These are phyloP conservation scores for Myotis daubentonii DNA, from an alignment of 2,797 vertebrate species.

Conservation along the genomic window DNA sequence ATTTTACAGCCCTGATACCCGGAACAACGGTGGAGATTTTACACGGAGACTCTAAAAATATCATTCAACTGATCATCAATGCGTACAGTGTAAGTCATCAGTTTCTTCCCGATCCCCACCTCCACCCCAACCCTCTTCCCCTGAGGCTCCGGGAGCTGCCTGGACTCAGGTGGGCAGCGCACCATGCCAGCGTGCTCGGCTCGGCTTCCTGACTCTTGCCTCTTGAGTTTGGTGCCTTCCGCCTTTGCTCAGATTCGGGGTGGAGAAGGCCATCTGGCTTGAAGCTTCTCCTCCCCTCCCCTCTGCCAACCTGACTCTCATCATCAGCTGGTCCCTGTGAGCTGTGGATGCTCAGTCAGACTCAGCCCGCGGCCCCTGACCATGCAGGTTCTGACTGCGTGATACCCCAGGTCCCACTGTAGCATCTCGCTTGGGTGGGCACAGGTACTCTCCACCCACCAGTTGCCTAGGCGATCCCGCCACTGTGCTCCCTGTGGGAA, in stretches of 20 bases:
- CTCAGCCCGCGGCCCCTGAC: background rate
- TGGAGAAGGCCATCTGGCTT: background rate
- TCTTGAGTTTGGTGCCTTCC: background rate
- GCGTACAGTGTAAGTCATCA: conserved; percentile 94
- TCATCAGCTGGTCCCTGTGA: background rate
- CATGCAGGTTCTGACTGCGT: background rate
- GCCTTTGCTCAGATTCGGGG: background rate
- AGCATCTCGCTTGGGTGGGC: rapidly evolving
- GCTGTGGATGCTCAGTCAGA: background rate
- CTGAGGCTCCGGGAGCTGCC: background rate
- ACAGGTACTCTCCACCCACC: background rate
- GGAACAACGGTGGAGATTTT: conserved; percentile 98
- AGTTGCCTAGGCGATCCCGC: background rate
- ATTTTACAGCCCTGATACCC: conserved; percentile 96
- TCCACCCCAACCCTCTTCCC: rapidly evolving
- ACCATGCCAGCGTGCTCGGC: rapidly evolving
- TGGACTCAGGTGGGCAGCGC: rapidly evolving
- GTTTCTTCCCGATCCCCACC: rapidly evolving
- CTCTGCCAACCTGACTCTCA: background rate
- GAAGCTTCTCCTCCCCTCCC: rapidly evolving
- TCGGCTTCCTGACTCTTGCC: background rate
- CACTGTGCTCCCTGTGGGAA: rapidly evolving
- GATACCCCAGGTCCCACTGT: background rate
- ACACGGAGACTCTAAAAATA: conserved; percentile 96
- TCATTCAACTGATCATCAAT: conserved; percentile 96